These are phyloP conservation scores for Pipistrellus kuhlii DNA, from an alignment of 2,797 vertebrate species.

Conservation along the genomic window DNA sequence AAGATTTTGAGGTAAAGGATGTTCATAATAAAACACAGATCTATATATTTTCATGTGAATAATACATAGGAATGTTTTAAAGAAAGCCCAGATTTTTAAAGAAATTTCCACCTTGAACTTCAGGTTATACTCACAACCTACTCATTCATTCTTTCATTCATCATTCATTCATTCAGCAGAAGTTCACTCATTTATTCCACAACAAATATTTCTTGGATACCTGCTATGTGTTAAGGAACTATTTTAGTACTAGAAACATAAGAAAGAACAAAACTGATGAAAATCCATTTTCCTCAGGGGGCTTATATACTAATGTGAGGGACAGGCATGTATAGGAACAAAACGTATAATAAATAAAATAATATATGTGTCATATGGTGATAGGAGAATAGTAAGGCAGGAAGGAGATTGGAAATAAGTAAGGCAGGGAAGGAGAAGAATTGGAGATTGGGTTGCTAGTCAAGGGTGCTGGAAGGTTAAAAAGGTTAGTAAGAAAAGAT, in stretches of 20 bases:
- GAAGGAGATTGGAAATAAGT: neutral
- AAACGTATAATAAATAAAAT: conserved; percentile 29
- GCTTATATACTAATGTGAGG: neutral
- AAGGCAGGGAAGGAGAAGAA: neutral
- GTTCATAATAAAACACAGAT: conserved; percentile 36
- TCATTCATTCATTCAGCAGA: neutral
- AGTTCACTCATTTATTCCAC: neutral
- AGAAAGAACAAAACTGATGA: neutral
- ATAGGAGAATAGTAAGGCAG: neutral
- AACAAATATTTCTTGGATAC: neutral
- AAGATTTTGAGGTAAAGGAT: conserved; percentile 20
- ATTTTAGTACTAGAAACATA: neutral
- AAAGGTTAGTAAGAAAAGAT: neutral
- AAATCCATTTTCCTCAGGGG: neutral
- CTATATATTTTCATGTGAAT: neutral
- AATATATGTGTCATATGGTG: neutral
- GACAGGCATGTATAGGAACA: neutral
- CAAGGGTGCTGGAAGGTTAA: neutral
- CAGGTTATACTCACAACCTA: neutral
- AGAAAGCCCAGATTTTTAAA: neutral
- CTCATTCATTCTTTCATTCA: neutral
- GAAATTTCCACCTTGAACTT: neutral
- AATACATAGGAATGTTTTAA: neutral
- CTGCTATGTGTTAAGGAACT: neutral
- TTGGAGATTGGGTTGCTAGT: neutral